Evolutionary conservation across 2,888 invertebrate genomes (phyloP).

Genomic region (Auanema sp.): DNA sequence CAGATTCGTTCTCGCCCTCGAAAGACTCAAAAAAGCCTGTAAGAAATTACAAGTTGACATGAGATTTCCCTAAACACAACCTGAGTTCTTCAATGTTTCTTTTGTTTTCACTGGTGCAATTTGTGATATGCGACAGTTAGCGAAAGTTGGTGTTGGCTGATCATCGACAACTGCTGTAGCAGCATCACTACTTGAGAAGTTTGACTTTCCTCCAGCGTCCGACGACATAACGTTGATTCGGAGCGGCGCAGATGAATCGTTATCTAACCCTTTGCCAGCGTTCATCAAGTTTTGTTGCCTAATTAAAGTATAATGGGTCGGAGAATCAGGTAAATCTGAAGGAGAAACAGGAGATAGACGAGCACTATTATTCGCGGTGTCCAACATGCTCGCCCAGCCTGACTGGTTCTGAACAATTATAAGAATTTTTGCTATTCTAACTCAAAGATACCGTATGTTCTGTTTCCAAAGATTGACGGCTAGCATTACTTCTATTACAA

Average conservation of each 20-base stretch:
- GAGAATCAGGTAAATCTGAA: slow-evolving; percentile 55
- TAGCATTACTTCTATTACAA: slow-evolving; percentile 12
- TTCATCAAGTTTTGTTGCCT: slow-evolving; percentile 1
- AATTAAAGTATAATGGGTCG: slow-evolving; percentile 43
- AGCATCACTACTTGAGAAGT: slow-evolving; percentile 15
- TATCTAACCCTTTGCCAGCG: background rate
- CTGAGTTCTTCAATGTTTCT: background rate
- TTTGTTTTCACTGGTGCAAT: background rate
- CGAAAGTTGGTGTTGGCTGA: slow-evolving; percentile 15
- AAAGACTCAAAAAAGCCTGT: slow-evolving; percentile 24
- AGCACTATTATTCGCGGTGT: slow-evolving; percentile 45
- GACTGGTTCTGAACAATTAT: slow-evolving; percentile 1
- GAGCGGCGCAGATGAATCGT: background rate
- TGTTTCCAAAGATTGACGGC: slow-evolving; percentile 10
- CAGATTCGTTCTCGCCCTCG: slow-evolving; percentile 20
- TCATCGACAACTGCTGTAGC: slow-evolving; percentile 19
- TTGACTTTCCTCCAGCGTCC: slow-evolving; percentile 9
- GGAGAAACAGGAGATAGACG: slow-evolving; percentile 49
- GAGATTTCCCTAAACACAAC: background rate
- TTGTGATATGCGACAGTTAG: background rate
- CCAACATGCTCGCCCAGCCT: slow-evolving; percentile 40
- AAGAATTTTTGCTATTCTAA: background rate
- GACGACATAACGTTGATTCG: background rate
- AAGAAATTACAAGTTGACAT: background rate
- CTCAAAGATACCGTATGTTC: slow-evolving; percentile 8